These are phyloP conservation scores for Pristis pectinata DNA, from an alignment of 2,797 vertebrate species.

Conservation along the genomic window DNA sequence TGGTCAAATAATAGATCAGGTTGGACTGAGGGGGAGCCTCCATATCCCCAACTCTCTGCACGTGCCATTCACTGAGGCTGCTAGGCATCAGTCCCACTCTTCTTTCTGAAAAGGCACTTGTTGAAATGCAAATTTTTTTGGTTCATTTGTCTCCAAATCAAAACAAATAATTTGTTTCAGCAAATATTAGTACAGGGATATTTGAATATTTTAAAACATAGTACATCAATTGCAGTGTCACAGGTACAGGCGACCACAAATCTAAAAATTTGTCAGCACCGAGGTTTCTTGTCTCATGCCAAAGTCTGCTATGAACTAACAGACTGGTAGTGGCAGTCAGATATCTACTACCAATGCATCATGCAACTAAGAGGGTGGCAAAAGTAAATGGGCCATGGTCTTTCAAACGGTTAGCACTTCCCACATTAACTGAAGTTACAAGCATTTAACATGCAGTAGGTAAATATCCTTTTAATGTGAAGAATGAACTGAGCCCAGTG, in stretches of 20 bases:
- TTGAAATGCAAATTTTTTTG: background rate
- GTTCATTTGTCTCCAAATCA: no score
- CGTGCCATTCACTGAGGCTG: background rate
- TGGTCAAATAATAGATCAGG: background rate
- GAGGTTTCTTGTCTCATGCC: background rate
- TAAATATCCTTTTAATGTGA: no score
- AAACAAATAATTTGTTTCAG: background rate
- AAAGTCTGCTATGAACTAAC: background rate
- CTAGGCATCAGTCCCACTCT: background rate
- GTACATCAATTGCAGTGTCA: background rate
- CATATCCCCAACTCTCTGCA: background rate
- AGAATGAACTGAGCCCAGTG: no score
- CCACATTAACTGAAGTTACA: background rate
- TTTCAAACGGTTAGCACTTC: background rate
- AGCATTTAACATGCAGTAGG: background rate
- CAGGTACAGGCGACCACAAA: background rate
- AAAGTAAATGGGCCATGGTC: background rate
- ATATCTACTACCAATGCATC: background rate
- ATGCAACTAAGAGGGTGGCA: background rate
- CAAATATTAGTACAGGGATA: background rate
- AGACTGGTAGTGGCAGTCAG: background rate
- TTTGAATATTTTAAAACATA: background rate
- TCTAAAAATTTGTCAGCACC: background rate
- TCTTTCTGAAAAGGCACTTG: background rate
- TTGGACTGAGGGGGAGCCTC: background rate